Evolutionary conservation across 1,140 invertebrate species (phyloP).

Genomic region (Megalopta genalis): DNA sequence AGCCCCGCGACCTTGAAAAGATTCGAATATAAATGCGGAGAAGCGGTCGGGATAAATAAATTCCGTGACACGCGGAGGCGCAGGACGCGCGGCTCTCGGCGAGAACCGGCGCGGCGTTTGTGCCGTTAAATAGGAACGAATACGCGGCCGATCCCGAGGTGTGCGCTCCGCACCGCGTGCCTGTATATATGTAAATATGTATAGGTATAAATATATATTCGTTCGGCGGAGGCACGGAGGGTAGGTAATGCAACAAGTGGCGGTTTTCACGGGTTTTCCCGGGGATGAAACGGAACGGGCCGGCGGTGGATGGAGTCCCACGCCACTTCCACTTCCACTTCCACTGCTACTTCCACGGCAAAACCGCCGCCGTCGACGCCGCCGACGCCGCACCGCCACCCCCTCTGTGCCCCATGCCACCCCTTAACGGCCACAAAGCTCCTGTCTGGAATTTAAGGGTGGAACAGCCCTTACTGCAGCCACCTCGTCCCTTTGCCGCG

Average conservation of each 20-base stretch:
- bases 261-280: constrained; percentile 80
- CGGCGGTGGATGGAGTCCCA: constrained; percentile 67
- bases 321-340: constrained; percentile 65
- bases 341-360: constrained; percentile 57
- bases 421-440: constrained; percentile 68
- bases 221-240: constrained; percentile 69
- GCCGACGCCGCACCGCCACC: constrained; percentile 47
- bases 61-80: constrained; percentile 23
- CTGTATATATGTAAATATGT: constrained; percentile 39
- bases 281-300: constrained; percentile 75
- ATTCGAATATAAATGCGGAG: constrained; percentile 21
- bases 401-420: constrained; percentile 48
- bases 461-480: constrained; percentile 59
- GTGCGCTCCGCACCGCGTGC: constrained; percentile 38
- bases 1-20: constrained; percentile 28
- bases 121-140: constrained; percentile 20
- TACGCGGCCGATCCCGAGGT: constrained; percentile 19
- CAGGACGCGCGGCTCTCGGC: not conserved
- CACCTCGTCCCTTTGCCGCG: constrained; percentile 55
- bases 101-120: not conserved
- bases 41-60: constrained; percentile 28
- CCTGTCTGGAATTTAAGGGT: constrained; percentile 71
- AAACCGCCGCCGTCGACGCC: constrained; percentile 61
- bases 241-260: constrained; percentile 79
- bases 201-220: constrained; percentile 63